Conservation (phyloP, 2,113 vertebrate genomes). For the Ginglymostoma cirratum region DNA sequence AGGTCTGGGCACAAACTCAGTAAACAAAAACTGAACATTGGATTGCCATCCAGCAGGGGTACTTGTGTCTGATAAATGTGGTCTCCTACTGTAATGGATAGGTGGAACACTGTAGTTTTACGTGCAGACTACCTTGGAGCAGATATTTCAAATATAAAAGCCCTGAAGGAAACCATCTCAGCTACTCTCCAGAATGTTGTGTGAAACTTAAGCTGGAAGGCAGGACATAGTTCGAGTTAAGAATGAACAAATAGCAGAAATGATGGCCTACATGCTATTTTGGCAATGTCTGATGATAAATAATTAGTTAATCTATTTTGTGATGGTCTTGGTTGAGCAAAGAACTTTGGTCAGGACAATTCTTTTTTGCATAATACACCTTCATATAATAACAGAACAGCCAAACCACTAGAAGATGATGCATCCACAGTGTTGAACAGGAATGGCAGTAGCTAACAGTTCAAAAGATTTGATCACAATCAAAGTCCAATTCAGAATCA, state of each 20-base stretch:
- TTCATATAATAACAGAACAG: neutral
- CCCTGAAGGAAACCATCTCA: neutral
- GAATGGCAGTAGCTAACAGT: neutral
- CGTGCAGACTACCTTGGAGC: neutral
- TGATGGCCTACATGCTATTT: neutral
- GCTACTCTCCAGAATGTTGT: neutral
- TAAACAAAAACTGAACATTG: neutral
- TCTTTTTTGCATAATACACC: neutral
- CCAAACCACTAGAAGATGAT: neutral
- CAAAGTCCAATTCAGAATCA: too few relatives aligned
- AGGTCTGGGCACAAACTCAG: neutral
- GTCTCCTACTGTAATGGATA: neutral
- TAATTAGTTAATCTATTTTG: neutral
- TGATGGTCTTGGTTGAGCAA: neutral
- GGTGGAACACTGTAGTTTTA: neutral
- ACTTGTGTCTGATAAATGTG: neutral
- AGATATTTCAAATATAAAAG: neutral
- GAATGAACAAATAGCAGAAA: neutral
- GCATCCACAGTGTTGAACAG: neutral
- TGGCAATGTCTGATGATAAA: neutral
- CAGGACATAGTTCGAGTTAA: too few relatives aligned
- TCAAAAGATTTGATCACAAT: too few relatives aligned
- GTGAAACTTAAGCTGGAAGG: too few relatives aligned
- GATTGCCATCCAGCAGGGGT: neutral
- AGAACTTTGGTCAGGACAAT: neutral